A percentile compares a stretch with the other conserved stretches of the same genome.
Conservation (phyloP, 92 coral and sea anemone species). For the Phenganax stokvisi region DNA sequence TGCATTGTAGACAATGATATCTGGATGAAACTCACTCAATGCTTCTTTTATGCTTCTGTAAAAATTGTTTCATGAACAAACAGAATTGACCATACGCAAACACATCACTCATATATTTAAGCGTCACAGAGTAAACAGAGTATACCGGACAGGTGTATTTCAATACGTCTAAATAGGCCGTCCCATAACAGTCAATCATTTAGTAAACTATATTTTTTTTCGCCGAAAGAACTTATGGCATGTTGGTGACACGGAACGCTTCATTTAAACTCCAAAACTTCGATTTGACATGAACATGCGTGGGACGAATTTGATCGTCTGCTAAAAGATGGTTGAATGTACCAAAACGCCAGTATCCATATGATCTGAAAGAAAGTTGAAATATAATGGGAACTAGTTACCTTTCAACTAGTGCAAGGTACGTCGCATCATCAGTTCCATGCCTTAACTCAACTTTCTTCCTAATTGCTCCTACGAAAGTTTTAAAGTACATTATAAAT, state of each 20-base stretch:
- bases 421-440: constrained; percentile 67
- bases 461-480: constrained; percentile 66
- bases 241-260: too few relatives aligned
- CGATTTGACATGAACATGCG: too few relatives aligned
- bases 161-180: too few relatives aligned
- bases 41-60: constrained; percentile 81
- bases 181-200: too few relatives aligned
- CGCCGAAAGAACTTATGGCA: too few relatives aligned
- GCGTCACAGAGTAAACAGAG: not conserved
- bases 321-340: too few relatives aligned
- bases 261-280: too few relatives aligned
- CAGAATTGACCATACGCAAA: too few relatives aligned
- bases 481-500: constrained; percentile 3
- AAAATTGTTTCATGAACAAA: not conserved
- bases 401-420: constrained; percentile 74
- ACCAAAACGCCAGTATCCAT: too few relatives aligned
- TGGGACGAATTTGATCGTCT: too few relatives aligned
- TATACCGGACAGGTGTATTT: too few relatives aligned
- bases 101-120: not conserved
- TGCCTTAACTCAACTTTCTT: constrained; percentile 67
- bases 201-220: too few relatives aligned
- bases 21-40: constrained; percentile 73
- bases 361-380: not conserved
- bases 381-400: not conserved
- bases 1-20: constrained; percentile 84